phyloP scores from a whole-genome alignment of 2,888 invertebrate genomes.

The Arrhopalites spinosus region DNA sequence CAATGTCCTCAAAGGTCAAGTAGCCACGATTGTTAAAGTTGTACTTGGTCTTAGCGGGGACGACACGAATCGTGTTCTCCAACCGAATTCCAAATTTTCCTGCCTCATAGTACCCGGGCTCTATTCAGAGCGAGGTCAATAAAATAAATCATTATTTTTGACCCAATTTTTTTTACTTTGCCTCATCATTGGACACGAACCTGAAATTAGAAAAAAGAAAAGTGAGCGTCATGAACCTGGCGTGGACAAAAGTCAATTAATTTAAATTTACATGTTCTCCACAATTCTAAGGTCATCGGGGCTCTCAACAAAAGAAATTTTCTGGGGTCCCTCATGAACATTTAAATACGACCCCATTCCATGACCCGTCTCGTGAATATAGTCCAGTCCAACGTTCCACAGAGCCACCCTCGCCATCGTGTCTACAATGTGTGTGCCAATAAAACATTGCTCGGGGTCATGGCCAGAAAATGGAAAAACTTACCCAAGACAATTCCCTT shows the following conservation, averaged over 20 bases:
- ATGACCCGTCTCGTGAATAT: conserved; percentile 89
- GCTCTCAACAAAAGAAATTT: too few relatives aligned
- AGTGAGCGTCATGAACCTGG: too few relatives aligned
- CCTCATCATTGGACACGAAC: too few relatives aligned
- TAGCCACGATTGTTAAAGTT: conserved; percentile 75
- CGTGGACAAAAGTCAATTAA: too few relatives aligned
- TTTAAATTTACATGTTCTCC: too few relatives aligned
- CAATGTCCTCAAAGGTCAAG: conserved; percentile 82
- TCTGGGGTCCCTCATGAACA: conserved; percentile 92
- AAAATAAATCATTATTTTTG: too few relatives aligned
- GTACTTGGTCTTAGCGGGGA: conserved; percentile 66
- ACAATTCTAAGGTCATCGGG: too few relatives aligned
- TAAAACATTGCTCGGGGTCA: too few relatives aligned
- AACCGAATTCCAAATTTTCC: conserved; percentile 87
- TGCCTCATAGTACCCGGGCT: conserved; percentile 92
- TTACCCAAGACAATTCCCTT: conserved; percentile 65
- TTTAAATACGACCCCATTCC: conserved; percentile 82
- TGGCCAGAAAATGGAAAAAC: too few relatives aligned
- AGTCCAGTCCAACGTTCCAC: conserved; percentile 85
- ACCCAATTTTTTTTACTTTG: too few relatives aligned
- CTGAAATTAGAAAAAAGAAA: too few relatives aligned
- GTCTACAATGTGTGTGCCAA: too few relatives aligned
- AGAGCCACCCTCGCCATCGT: conserved; percentile 77
- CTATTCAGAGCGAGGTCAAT: conserved; percentile 61
- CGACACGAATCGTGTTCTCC: conserved; percentile 82